A percentile compares a stretch with the other conserved stretches of the same genome.
Evolutionary conservation across 1,140 invertebrate genomes (phyloP).

Genomic region (Nixonia krombeini): DNA sequence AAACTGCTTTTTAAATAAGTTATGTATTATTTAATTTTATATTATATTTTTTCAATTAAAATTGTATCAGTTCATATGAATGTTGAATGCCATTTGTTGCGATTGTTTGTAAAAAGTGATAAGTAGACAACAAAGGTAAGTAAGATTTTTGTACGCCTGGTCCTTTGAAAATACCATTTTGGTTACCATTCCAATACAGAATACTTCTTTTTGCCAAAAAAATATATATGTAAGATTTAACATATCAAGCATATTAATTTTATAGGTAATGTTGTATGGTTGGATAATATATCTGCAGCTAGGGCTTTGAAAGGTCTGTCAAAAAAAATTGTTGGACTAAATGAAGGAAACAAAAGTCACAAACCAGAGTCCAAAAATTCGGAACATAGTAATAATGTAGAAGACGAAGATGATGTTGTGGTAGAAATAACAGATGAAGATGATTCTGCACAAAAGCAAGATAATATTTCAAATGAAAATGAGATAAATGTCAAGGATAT

Average conservation of each 20-base stretch:
- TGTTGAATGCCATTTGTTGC: too few species aligned
- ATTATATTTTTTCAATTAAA: slow-evolving; percentile 1
- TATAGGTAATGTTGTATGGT: slow-evolving; percentile 83
- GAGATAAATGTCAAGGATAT: slow-evolving; percentile 70
- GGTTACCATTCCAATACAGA: too few species aligned
- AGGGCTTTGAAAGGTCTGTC: slow-evolving; percentile 78
- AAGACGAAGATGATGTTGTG: slow-evolving; percentile 40
- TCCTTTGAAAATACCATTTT: too few species aligned
- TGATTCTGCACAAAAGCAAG: too few species aligned
- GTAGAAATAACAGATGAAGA: slow-evolving; percentile 42
- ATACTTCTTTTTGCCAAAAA: too few species aligned
- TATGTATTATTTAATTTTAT: not conserved
- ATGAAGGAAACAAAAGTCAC: slow-evolving; percentile 45
- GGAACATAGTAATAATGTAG: not conserved
- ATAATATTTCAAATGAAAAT: slow-evolving; percentile 51
- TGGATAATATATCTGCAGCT: slow-evolving; percentile 79
- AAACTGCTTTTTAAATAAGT: too few species aligned
- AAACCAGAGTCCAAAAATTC: slow-evolving; percentile 19
- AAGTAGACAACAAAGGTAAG: too few species aligned
- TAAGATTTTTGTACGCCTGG: too few species aligned
- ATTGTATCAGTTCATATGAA: too few species aligned
- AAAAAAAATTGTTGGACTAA: slow-evolving; percentile 68
- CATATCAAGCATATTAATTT: slow-evolving; percentile 6
- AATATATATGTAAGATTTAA: too few species aligned
- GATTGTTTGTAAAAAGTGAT: too few species aligned